Base-by-base conservation (phyloP, 2,797 vertebrate species). In the Delichon dasypus region DNA sequence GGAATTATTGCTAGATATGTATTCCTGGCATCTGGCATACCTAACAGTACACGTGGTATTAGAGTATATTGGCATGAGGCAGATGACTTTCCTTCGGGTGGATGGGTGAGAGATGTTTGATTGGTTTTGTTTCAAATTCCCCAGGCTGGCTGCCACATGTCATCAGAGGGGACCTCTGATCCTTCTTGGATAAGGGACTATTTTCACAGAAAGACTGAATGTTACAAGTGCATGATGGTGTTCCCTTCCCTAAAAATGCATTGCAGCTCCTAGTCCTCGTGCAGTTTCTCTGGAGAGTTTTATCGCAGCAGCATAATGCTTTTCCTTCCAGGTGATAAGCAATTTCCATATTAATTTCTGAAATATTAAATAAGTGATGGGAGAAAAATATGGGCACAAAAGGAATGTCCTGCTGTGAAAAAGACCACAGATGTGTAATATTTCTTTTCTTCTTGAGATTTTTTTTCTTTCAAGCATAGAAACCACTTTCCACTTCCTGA, bases 211-310 rank as follows among this genome's bases (percentile, higher is more conserved):
- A 79, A 45, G 12, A 16, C 9, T 38, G 58, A 50, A 38, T 8
- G 3, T 75, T 29, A 7, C 7, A 36, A 74, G 26, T 76, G 14
- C 5, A 4, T 0, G 0, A n/a, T 36, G 21, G 40, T 32, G 17
- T 62, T 70, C 27, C 67, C n/a, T 95, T 84, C 26, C 15, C 36
- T 78, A 60, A 29, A 60, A 74, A 60, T 4, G 20, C 16, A 10
- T 1, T 38, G 34, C 20, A 83, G 30, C 57, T 80, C 53, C 2
- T 44, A n/a, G 25, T 80, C 36, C 5, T 71, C 30, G 25, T 80
- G 27, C 30, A 40, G 9, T 16, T 11, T 68, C 34, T 55, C n/a
- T 23, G 30, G 22, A 79, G 10, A 9, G 17, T 78, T 78, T 81
- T 23, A 34, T 79, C 12, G 23, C 20, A 83, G 68, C 48, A 89